A percentile compares a stretch with the other conserved stretches of the same genome.
Conservation (phyloP, 2,797 vertebrate genomes). For the Liparis tanakae region DNA sequence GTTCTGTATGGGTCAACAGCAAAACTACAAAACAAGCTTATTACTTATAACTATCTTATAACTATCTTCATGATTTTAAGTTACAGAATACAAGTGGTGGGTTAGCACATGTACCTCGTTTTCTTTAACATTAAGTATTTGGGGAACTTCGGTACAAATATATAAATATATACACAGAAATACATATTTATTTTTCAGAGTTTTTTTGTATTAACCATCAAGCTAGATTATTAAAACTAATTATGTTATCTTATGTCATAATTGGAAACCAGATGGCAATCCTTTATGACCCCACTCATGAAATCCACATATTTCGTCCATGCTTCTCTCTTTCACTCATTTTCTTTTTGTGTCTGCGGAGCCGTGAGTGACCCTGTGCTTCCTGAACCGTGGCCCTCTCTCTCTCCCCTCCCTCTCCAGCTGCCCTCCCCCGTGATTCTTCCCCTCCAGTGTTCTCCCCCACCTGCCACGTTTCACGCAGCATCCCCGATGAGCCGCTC, state of each 20-base stretch:
- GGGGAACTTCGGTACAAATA: background rate
- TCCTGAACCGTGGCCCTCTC: constrained; percentile 55
- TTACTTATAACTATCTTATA: too few species aligned
- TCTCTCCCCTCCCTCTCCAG: constrained; percentile 13
- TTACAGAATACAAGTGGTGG: background rate
- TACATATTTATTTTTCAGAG: too few species aligned
- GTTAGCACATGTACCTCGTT: background rate
- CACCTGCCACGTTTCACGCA: constrained; percentile 70
- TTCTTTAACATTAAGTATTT: background rate
- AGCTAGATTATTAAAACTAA: background rate
- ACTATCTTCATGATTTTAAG: background rate
- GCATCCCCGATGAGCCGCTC: constrained; percentile 71
- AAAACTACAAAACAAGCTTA: background rate
- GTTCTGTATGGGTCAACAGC: constrained; percentile 11
- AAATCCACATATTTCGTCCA: constrained; percentile 40
- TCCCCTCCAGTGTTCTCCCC: constrained; percentile 53
- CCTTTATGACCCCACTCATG: constrained; percentile 20
- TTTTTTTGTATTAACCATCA: too few species aligned
- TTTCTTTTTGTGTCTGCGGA: constrained; percentile 43
- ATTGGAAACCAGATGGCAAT: background rate
- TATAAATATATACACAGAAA: background rate
- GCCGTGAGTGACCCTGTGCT: constrained; percentile 63
- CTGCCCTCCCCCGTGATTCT: constrained; percentile 53
- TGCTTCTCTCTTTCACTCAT: constrained; percentile 24
- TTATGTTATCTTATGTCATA: background rate